A percentile compares a stretch with the other conserved stretches of the same genome.
phyloP scores from a whole-genome alignment of 2,888 invertebrate genomes.

The Parochlus steinenii region DNA sequence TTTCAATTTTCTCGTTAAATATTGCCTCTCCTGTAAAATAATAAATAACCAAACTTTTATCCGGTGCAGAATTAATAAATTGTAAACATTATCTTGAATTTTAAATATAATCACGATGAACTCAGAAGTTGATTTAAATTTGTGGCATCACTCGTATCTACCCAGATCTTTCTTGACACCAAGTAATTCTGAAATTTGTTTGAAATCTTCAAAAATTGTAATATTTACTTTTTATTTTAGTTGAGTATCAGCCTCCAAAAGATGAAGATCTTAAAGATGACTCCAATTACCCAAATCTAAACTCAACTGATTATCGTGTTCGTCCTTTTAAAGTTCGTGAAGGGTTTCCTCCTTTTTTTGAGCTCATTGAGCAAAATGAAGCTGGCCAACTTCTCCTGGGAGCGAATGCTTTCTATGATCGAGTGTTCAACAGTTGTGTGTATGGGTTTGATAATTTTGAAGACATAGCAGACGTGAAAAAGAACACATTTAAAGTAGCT shows the following conservation, averaged over 20 bases:
- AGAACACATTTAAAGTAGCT: conserved; percentile 21
- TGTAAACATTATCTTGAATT: too few relatives aligned
- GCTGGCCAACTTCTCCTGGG: conserved; percentile 20
- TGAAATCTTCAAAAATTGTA: too few relatives aligned
- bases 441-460: conserved; percentile 23
- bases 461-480: conserved; percentile 15
- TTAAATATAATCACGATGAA: too few relatives aligned
- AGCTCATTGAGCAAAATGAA: conserved; percentile 21
- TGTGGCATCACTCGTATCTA: too few relatives aligned
- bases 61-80: too few relatives aligned
- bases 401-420: conserved; percentile 23
- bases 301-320: conserved; percentile 25
- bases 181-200: too few relatives aligned
- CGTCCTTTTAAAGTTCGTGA: conserved; percentile 21
- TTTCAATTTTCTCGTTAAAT: too few relatives aligned
- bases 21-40: too few relatives aligned
- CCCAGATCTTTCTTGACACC: too few relatives aligned
- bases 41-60: too few relatives aligned
- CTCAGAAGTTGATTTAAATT: too few relatives aligned
- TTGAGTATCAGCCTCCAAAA: conserved; percentile 22
- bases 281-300: conserved; percentile 27
- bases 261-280: conserved; percentile 19
- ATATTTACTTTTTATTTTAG: too few relatives aligned
- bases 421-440: conserved; percentile 24
- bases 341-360: conserved; percentile 24